phyloP scores from a whole-genome alignment of 2,113 vertebrate genomes.

The Mastomys natalensis region DNA sequence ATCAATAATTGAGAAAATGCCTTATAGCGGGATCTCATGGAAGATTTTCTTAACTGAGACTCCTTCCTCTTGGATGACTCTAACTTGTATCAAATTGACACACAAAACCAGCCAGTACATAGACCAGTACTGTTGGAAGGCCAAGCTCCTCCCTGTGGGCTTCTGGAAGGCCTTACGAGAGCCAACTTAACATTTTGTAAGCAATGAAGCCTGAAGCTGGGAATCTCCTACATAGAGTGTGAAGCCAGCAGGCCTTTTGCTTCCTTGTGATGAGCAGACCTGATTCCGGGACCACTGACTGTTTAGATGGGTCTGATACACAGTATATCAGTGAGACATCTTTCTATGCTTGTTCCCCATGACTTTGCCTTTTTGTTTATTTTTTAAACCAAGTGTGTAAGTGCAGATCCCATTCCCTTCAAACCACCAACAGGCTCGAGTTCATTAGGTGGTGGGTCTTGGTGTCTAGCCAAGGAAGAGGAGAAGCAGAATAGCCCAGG shows the following conservation, averaged over 20 bases:
- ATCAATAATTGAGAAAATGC: too few species aligned
- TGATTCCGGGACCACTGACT: not conserved
- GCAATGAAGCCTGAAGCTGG: not conserved
- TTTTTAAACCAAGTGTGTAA: not conserved
- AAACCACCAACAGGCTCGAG: constrained; percentile 67
- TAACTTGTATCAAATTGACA: too few species aligned
- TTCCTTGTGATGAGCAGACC: not conserved
- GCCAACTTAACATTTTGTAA: not conserved
- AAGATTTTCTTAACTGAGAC: too few species aligned
- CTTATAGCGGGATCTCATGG: too few species aligned
- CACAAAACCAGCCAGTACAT: too few species aligned
- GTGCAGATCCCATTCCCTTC: not conserved
- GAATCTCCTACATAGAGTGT: too few species aligned
- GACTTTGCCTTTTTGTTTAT: not conserved
- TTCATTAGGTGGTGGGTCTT: constrained; percentile 77
- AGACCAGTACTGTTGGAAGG: not conserved
- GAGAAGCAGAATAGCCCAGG: not conserved
- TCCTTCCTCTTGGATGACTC: too few species aligned
- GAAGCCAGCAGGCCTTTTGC: not conserved
- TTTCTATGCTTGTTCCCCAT: not conserved
- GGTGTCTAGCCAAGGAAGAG: constrained; percentile 69
- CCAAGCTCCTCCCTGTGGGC: not conserved
- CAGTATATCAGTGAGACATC: accelerated
- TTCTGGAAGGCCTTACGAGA: not conserved
- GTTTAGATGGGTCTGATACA: accelerated